A percentile compares a stretch with the other conserved stretches of the same genome.
phyloP scores from a whole-genome alignment of 2,888 invertebrate species.

The Leptinotarsa tumamoca region DNA sequence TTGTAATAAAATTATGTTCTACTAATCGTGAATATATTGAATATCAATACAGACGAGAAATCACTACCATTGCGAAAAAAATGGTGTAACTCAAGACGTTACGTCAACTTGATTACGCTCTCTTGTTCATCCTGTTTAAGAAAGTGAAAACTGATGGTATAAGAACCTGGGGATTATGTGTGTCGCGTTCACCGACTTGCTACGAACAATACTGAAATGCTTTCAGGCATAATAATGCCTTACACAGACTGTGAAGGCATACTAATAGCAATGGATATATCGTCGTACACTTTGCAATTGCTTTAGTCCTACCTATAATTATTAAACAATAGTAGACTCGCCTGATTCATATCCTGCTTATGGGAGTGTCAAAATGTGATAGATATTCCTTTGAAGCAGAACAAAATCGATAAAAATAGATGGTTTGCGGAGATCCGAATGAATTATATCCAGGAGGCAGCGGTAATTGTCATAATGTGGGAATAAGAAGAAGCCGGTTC shows the following conservation, averaged over 20 bases:
- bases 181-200: constrained; percentile 41
- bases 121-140: constrained; percentile 39
- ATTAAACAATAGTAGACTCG: constrained; percentile 36
- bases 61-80: constrained; percentile 27
- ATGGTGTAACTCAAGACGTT: constrained; percentile 38
- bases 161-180: constrained; percentile 44
- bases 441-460: too few species aligned
- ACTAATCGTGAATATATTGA: background rate
- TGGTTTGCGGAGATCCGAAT: too few species aligned
- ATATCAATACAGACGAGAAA: constrained; percentile 10
- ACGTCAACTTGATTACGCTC: constrained; percentile 42
- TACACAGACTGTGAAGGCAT: constrained; percentile 34
- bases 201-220: constrained; percentile 39
- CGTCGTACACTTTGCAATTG: constrained; percentile 34
- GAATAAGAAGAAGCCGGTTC: too few species aligned
- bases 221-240: constrained; percentile 43
- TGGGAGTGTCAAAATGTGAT: constrained; percentile 21
- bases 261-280: constrained; percentile 33
- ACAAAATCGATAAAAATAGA: background rate
- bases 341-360: constrained; percentile 33
- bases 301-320: constrained; percentile 29
- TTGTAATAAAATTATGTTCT: constrained; percentile 2
- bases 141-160: constrained; percentile 46
- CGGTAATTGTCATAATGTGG: too few species aligned
- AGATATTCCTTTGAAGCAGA: constrained; percentile 2